These are phyloP conservation scores for Operophtera brumata DNA, from an alignment of 2,888 invertebrate genomes.

Conservation along the genomic window DNA sequence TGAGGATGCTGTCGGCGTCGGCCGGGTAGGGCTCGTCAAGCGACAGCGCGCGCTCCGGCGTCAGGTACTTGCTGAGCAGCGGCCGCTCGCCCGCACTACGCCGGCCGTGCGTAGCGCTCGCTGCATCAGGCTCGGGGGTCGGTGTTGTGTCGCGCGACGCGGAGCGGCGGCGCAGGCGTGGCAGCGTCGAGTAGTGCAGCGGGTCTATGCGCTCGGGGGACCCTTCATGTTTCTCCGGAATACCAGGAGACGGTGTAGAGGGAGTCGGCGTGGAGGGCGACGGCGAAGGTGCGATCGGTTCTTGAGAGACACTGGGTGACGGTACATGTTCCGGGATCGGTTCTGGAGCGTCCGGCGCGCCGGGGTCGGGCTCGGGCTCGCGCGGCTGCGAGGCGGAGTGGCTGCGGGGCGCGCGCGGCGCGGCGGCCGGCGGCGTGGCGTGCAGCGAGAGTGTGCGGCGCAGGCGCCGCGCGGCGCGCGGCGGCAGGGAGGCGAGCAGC, in stretches of 20 bases:
- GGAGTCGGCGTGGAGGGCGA: no score
- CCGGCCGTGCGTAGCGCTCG: conserved; percentile 33
- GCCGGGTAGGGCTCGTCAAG: conserved; percentile 59
- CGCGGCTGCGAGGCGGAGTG: conserved; percentile 46
- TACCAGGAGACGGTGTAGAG: conserved; percentile 22
- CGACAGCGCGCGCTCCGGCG: conserved; percentile 63
- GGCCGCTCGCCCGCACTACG: conserved; percentile 75
- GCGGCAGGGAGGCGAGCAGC: conserved; percentile 85
- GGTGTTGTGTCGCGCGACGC: conserved; percentile 29
- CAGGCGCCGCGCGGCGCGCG: conserved; percentile 84
- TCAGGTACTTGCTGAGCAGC: conserved; percentile 79
- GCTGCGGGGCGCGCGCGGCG: conserved; percentile 43
- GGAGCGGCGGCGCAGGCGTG: conserved; percentile 55
- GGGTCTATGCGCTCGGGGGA: conserved; percentile 18
- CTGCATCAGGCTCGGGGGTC: conserved; percentile 26
- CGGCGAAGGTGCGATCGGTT: no score
- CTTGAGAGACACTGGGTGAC: not conserved
- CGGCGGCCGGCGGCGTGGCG: conserved; percentile 39
- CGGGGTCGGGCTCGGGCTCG: conserved; percentile 29
- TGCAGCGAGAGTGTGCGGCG: conserved; percentile 83
- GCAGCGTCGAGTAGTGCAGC: conserved; percentile 58
- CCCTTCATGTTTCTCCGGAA: conserved; percentile 14
- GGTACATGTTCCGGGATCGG: not conserved
- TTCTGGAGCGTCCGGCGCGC: conserved; percentile 38
- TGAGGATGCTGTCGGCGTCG: conserved; percentile 38